Percentiles rank a stretch among this genome's conserved stretches.
Evolutionary conservation across 2,113 vertebrate genomes (phyloP).

Genomic region (Ptyas mucosa): DNA sequence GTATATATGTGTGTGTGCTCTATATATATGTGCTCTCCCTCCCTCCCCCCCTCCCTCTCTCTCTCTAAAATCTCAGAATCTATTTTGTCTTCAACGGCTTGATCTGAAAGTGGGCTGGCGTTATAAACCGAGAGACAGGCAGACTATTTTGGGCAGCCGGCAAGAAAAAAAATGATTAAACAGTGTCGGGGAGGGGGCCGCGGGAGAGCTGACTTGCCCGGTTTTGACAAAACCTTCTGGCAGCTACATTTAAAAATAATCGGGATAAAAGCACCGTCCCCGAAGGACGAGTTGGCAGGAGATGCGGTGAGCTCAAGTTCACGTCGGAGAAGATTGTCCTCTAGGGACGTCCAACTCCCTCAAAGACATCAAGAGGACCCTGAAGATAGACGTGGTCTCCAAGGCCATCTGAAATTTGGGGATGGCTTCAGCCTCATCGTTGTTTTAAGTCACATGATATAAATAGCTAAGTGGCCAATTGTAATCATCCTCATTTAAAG

Average conservation of each 20-base stretch:
- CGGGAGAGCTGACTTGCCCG: accelerated
- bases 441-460: not conserved
- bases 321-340: not conserved
- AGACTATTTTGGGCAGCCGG: not conserved
- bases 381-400: no score
- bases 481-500: no score
- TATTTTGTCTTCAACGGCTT: not conserved
- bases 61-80: no score
- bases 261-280: not conserved
- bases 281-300: not conserved
- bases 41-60: no score
- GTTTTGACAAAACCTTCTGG: not conserved
- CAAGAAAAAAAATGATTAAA: not conserved
- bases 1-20: no score
- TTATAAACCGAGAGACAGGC: not conserved
- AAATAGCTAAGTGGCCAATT: not conserved
- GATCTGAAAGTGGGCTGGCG: not conserved
- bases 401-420: no score
- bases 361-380: not conserved
- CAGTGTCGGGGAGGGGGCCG: not conserved
- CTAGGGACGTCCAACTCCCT: not conserved
- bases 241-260: not conserved
- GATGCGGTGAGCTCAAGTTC: not conserved
- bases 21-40: no score
- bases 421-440: no score